phyloP scores from a whole-genome alignment of 2,888 invertebrate species.

The Ferrisia virgata region DNA sequence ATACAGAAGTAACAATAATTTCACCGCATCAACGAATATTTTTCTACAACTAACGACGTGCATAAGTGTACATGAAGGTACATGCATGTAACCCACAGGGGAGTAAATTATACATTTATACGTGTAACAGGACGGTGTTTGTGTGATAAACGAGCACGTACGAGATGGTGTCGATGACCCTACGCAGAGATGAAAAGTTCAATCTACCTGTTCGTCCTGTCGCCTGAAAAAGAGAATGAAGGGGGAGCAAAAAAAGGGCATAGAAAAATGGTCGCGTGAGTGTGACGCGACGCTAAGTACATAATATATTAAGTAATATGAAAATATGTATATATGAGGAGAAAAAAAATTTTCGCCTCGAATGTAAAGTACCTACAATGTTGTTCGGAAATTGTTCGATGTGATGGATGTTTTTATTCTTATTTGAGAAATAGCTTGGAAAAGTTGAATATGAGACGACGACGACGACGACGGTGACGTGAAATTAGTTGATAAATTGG shows the following conservation, averaged over 20 bases:
- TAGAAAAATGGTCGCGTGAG: background rate
- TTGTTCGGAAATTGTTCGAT: background rate
- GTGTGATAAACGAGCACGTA: background rate
- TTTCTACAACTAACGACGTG: no score
- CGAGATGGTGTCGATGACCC: background rate
- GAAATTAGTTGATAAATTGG: background rate
- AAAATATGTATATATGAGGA: background rate
- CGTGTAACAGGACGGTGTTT: background rate
- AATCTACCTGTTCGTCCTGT: no score
- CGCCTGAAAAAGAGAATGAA: no score
- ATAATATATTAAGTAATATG: no score
- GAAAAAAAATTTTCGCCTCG: background rate
- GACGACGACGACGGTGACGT: background rate
- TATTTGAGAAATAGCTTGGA: background rate
- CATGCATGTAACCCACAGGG: no score
- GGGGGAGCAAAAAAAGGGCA: background rate
- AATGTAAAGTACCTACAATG: no score
- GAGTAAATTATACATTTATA: background rate
- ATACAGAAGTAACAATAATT: no score
- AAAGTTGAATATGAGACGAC: no score
- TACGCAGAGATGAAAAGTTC: no score
- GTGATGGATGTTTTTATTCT: background rate
- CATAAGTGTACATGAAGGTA: no score
- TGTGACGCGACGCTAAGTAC: background rate
- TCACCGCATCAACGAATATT: background rate